Base-by-base conservation (phyloP, 2,888 invertebrate species). In the Chrysolina haemoptera region DNA sequence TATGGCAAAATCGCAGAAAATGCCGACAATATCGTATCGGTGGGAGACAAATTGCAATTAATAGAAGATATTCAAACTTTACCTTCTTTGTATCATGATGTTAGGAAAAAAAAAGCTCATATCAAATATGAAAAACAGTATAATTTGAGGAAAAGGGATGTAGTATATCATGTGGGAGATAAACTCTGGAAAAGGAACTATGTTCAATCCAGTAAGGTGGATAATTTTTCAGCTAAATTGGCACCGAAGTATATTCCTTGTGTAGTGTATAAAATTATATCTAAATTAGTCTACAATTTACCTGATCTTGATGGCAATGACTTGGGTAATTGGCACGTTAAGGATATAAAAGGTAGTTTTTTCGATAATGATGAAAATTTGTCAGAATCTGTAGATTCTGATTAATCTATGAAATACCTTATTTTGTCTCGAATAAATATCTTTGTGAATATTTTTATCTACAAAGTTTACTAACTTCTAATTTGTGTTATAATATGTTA, bases 291-390 rank as follows among this genome's bases (percentile, higher is more conserved):
- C 14, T 46, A 12, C n/a, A 46, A 46, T 6, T 46, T 46, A n/a
- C 14, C 14, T 12, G 14, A 46, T 46, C 6, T 62, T 27, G 46
- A 68, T 59, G 74, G 74, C 43, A 71, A 69, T 50, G 63, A 70
- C 35, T 18, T 79, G 10, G 77, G 78, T 10, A 70, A 48, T n/a
- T 79, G 74, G 76, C 79, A 79, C 43, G 65, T 78, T 16, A 72
- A 77, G 43, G 64, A 74, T 55, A 50, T 71, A 9, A 70, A 74
- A 35, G 35, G 35, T 35, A 35, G 35, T 35, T 35, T 35, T 35
- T 35, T 35, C 35, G 35, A 35, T 35, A 35, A 35, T 35, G 35
- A 35, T 35, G 35, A 35, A 35, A 35, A 35, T 35, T 35, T 35
- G 0, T 8, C 35, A 6, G 35, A 35, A 35, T 35, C 35, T 3